Evolutionary conservation across 2,113 vertebrate species (phyloP), one percentile per base, ranked within the genome.

Genomic region (Speoplatyrhinus poulsoni): DNA sequence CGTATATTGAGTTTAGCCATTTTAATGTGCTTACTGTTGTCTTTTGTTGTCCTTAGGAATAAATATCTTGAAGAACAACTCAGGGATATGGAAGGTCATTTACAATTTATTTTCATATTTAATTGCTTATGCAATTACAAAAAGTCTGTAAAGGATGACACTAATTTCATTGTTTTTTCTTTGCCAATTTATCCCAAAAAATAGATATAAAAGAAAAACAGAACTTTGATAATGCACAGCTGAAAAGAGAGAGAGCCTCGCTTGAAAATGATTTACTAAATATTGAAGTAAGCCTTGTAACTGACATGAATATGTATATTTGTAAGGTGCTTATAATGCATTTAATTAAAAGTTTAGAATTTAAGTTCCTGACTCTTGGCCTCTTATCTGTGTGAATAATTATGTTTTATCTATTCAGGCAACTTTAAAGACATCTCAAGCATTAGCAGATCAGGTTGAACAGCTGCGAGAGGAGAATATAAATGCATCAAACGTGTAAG

Each of bases 21-120:
- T 48, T 6, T 56, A 13, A 17, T 63, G 48, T 60, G 3, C 69
- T 76, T 54, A 72, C 46, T 53, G 0, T 0, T 77, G 0, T 64
- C 16, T 19, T 26, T 79, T 77, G 65, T 61, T 85, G 33, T 73
- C 9, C 26, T 81, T 58, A 98, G 97, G 82, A 96, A 93, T 72
- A 91, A 90, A 82, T 95, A 92, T 65, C 90, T 96, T 55, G 93
- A 95, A 90, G 87, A 88, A 13, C 92, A 94, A 81, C 87, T 98
- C 68, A 96, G 94, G 65, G 92, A 91, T 65, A 83, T 93, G 36
- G 92, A 95, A 93, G 96, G 97, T 98, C 93, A 86, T 48, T 72
- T 73, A 17, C 62, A 12, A 15, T 26, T 70, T 12, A 12, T 7
- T 61, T 66, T 1, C 10, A 64, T 33, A 9, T 4, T 41, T 60